Base-by-base conservation (phyloP, 2,797 vertebrate genomes). In the Miichthys miiuy region DNA sequence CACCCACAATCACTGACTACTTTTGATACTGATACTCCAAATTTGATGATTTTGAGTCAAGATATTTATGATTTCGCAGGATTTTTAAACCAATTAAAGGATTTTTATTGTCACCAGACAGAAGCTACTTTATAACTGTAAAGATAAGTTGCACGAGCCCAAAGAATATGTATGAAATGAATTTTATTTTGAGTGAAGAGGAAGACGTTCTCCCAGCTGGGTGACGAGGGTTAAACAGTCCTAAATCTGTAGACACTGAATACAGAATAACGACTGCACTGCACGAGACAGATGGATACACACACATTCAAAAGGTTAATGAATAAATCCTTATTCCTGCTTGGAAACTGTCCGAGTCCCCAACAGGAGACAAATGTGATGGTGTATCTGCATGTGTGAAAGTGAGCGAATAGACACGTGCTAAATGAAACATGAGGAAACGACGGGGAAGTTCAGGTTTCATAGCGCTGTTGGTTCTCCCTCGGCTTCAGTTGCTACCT, bases 371-470 rank as follows among this genome's bases (percentile, higher is more conserved):
- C 27, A 30, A 7, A 68, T 48, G 38, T 42, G 48, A 52, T 6
- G n/a, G 4, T 9, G 25, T 23, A 16, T 23, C 23, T 56, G 44
- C 44, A 23, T 44, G 60, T 67, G 50, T 48, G 42, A 52, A 47
- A 20, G 38, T 13, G 25, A 51, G 27, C 54, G 23, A 65, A 47
- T 54, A 48, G 10, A 48, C 23, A 51, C 51, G 23, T 50, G 44
- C 5, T 71, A 60, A 75, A 75, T 75, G 12, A 78, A 78, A 75
- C 46, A 61, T 27, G 54, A 21, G 25, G 23, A 66, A 18, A 57
- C 38, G 41, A 2, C 13, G 48, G 38, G 6, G 5, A 48, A 44
- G 65, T 66, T 69, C 23, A 41, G 41, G 30, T 76, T 52, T 70
- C 38, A 42, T 4, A 1, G 18, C 17, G 34, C 6, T 18, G 23